Base-by-base conservation (phyloP, 2,113 vertebrate genomes). In the Scomber japonicus region DNA sequence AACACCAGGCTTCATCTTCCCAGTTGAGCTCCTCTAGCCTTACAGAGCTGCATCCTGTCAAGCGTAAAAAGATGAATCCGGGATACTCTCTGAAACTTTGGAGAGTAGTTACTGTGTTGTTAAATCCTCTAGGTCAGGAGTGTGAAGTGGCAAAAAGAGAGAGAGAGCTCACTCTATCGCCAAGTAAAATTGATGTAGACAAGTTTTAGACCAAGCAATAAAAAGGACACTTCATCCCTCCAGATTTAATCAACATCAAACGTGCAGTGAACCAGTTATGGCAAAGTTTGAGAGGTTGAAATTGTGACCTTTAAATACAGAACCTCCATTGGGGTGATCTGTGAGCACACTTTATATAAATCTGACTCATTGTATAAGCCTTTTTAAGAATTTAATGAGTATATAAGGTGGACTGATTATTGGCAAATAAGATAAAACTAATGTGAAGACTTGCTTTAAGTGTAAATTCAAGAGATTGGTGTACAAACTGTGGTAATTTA, bases 1-100 rank as follows among this genome's bases (percentile, higher is more conserved):
- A 85, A 73, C 81, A 64, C 75, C 51, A 19, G 64, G 80, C 79
- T 54, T 72, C 78, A 49, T 82, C 82, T 63, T 77, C 31, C n/a
- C 15, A 3, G 68, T 61, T 57, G 66, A 78, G 71, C 73, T 81
- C 40, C 82, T 49, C 76, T n/a, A 53, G 81, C 74, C 68, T 69
- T 54, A 16, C 57, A 0, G 60, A 82, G 66, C 80, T 45, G 61
- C 53, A 49, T 75, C 50, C 57, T 49, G 66, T 73, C 80, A 64
- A 76, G 77, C 56, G 50, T 66, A 21, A 63, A 75, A 70, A 78
- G 45, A 81, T 61, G 45, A 82, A 65, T 65, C 56, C 30, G 1
- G 24, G 44, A 68, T 73, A 31, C 40, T 75, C 46, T 27, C 66
- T 21, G 31, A 30, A 64, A 82, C 82, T 81, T 75, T 21, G 67